These are phyloP conservation scores for Acipenser ruthenus DNA, from an alignment of 2,797 vertebrate species.

Conservation along the genomic window DNA sequence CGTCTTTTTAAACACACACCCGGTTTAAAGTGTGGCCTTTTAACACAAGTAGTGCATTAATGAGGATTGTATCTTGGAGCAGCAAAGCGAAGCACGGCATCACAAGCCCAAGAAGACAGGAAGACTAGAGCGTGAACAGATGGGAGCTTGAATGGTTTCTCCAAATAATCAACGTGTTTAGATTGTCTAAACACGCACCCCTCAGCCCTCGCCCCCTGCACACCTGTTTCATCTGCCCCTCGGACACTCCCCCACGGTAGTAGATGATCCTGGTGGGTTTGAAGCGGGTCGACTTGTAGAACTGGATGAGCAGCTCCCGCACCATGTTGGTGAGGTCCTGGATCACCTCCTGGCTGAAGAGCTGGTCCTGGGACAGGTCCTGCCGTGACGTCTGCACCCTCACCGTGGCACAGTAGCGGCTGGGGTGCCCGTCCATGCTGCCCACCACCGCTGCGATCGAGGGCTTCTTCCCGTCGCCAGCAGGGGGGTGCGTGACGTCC, in stretches of 20 bases:
- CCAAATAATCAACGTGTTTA: neutral
- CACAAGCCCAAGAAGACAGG: too few relatives aligned
- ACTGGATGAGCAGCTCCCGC: constrained; percentile 91
- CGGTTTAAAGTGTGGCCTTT: too few relatives aligned
- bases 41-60: too few relatives aligned
- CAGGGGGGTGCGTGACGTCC: constrained; percentile 89
- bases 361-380: constrained; percentile 91
- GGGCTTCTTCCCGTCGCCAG: constrained; percentile 91
- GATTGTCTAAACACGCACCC: neutral
- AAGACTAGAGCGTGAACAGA: too few relatives aligned
- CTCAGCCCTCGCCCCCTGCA: neutral
- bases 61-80: too few relatives aligned
- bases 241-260: constrained; percentile 92
- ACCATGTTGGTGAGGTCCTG: constrained; percentile 98
- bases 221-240: constrained; percentile 98
- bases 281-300: constrained; percentile 97
- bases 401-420: constrained; percentile 95
- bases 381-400: constrained; percentile 93
- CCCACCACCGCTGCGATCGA: constrained; percentile 94
- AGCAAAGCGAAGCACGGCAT: too few relatives aligned
- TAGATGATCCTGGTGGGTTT: constrained; percentile 97
- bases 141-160: too few relatives aligned
- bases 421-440: constrained; percentile 97
- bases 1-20: too few relatives aligned
- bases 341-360: constrained; percentile 96